phyloP scores from a whole-genome alignment of 2,888 invertebrate species.

The Mechanitis messenoides region DNA sequence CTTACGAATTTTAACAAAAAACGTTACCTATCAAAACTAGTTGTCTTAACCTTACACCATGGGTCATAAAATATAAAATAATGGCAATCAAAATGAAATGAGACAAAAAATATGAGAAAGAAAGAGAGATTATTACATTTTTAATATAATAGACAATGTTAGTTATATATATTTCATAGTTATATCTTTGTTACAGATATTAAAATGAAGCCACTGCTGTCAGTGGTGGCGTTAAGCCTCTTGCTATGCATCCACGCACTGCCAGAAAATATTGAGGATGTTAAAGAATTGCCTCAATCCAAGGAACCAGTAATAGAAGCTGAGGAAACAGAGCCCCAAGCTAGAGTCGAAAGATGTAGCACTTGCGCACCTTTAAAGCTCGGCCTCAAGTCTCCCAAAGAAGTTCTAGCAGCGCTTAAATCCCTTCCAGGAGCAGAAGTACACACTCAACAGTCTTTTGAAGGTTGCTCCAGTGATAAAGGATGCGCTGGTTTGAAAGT shows the following conservation, averaged over 20 bases:
- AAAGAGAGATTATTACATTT: too few species aligned
- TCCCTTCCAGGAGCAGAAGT: slow-evolving; percentile 53
- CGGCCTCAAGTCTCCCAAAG: slow-evolving; percentile 48
- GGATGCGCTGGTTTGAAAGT: slow-evolving; percentile 70
- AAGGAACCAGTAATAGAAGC: slow-evolving; percentile 53
- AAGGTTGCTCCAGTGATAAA: slow-evolving; percentile 62
- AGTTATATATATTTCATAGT: too few species aligned
- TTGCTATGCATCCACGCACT: slow-evolving; percentile 50
- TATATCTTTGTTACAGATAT: slow-evolving; percentile 22
- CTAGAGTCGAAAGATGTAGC: slow-evolving; percentile 56
- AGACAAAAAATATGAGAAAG: too few species aligned
- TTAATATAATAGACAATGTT: too few species aligned
- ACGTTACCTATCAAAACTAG: slow-evolving; percentile 1
- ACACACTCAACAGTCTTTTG: slow-evolving; percentile 63
- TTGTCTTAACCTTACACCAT: not conserved
- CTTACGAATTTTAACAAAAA: slow-evolving; percentile 13
- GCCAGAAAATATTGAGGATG: slow-evolving; percentile 56
- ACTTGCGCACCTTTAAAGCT: slow-evolving; percentile 45
- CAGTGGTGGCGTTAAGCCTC: slow-evolving; percentile 62
- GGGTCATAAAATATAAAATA: not conserved
- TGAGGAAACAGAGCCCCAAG: slow-evolving; percentile 50
- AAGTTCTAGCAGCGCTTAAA: slow-evolving; percentile 51
- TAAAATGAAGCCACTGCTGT: slow-evolving; percentile 69
- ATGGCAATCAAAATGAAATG: too few species aligned
- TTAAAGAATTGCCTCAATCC: slow-evolving; percentile 52